Conservation (phyloP, 1,140 invertebrate genomes). For the Tetramorium parvispinum region DNA sequence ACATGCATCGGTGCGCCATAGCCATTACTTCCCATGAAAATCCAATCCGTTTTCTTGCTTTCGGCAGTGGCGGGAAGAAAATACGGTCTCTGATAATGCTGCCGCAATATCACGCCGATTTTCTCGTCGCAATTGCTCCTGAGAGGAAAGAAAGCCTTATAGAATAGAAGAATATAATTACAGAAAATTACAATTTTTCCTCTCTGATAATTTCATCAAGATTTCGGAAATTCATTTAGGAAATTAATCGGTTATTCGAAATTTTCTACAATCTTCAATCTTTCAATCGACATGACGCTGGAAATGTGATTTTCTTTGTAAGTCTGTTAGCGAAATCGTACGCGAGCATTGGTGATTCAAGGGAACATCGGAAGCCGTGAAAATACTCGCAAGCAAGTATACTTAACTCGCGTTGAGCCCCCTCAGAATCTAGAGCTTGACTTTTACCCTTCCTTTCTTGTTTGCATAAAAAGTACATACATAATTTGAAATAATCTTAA, state of each 20-base stretch:
- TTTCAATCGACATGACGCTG: background rate
- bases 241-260: background rate
- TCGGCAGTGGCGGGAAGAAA: constrained; percentile 94
- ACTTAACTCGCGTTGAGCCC: background rate
- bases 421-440: background rate
- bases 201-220: background rate
- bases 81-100: constrained; percentile 94
- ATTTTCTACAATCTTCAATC: background rate
- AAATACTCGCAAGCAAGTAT: constrained; percentile 4
- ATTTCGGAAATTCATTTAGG: background rate
- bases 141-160: background rate
- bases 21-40: constrained; percentile 97
- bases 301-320: constrained; percentile 8
- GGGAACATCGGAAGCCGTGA: constrained; percentile 39
- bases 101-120: constrained; percentile 90
- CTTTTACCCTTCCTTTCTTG: background rate
- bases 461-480: background rate
- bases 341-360: constrained; percentile 26
- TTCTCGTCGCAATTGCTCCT: constrained; percentile 96
- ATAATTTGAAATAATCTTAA: background rate
- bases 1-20: constrained; percentile 98
- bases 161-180: background rate
- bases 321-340: constrained; percentile 59
- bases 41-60: constrained; percentile 96
- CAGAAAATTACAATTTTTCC: background rate